Conservation (phyloP, 2,797 vertebrate genomes). For the Okamejei kenojei region DNA sequence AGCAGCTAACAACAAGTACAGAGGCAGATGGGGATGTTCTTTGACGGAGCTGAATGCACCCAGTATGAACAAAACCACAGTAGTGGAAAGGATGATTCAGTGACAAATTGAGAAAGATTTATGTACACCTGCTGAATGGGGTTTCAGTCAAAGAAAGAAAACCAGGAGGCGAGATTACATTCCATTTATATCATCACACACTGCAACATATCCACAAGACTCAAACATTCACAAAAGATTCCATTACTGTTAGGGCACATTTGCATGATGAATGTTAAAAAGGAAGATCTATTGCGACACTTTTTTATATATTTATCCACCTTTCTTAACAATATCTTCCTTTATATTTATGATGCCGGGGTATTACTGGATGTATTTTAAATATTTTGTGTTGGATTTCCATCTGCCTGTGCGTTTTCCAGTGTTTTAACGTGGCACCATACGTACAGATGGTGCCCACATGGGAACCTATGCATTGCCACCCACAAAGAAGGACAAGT, state of each 20-base stretch:
- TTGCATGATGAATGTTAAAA: slow-evolving; percentile 35
- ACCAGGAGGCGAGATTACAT: slow-evolving; percentile 19
- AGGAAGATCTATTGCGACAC: background rate
- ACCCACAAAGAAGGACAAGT: background rate
- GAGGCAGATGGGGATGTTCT: slow-evolving; percentile 29
- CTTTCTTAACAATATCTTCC: background rate
- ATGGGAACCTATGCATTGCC: background rate
- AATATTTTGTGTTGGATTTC: slow-evolving; percentile 31
- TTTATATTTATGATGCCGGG: slow-evolving; percentile 25
- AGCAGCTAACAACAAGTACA: slow-evolving; percentile 18
- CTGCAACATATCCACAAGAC: slow-evolving; percentile 14
- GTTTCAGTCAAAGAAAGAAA: slow-evolving; percentile 35
- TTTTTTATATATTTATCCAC: slow-evolving; percentile 28
- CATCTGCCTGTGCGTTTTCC: background rate
- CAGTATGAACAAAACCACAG: slow-evolving; percentile 30
- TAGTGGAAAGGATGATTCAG: slow-evolving; percentile 24
- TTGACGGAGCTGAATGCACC: slow-evolving; percentile 31
- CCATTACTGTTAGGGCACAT: slow-evolving; percentile 22
- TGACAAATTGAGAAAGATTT: slow-evolving; percentile 35
- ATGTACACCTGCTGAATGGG: slow-evolving; percentile 36
- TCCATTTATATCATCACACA: slow-evolving; percentile 34
- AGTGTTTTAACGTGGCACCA: slow-evolving; percentile 1
- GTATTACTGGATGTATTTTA: background rate
- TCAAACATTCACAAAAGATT: slow-evolving; percentile 29
- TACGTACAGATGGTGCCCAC: slow-evolving; percentile 32